These are phyloP conservation scores for Calameuta pallipes DNA, from an alignment of 2,888 invertebrate species.

Conservation along the genomic window DNA sequence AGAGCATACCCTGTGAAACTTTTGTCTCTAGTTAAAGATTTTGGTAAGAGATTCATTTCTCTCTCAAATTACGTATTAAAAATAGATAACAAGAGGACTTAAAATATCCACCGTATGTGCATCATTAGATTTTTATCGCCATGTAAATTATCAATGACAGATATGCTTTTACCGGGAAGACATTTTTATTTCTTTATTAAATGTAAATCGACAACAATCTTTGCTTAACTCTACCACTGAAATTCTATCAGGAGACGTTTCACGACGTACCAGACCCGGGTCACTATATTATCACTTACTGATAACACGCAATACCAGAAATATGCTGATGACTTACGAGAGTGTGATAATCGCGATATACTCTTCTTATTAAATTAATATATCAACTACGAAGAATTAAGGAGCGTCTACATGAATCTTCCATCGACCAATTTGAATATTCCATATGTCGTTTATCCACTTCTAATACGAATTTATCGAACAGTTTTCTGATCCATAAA, in stretches of 20 bases:
- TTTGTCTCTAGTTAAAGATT: not conserved
- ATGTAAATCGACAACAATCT: not conserved
- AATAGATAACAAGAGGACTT: not conserved
- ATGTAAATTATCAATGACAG: not conserved
- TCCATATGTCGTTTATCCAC: not conserved
- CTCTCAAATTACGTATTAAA: not conserved
- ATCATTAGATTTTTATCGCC: not conserved
- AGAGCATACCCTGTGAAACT: not conserved
- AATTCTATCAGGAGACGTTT: not conserved
- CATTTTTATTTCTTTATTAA: not conserved
- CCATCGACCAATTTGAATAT: not conserved
- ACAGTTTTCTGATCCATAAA: not conserved
- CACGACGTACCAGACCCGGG: constrained; percentile 18
- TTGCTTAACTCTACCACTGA: not conserved
- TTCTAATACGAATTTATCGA: not conserved
- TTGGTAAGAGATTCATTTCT: not conserved
- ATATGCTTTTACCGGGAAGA: not conserved
- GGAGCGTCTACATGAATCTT: not conserved
- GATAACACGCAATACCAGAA: constrained; percentile 17
- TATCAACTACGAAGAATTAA: not conserved
- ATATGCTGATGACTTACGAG: not conserved
- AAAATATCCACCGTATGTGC: not conserved
- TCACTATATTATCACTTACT: constrained; percentile 16
- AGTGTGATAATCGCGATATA: not conserved
- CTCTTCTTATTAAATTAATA: not conserved